phyloP scores from a whole-genome alignment of 2,888 invertebrate species.

The Pyrgus malvae region DNA sequence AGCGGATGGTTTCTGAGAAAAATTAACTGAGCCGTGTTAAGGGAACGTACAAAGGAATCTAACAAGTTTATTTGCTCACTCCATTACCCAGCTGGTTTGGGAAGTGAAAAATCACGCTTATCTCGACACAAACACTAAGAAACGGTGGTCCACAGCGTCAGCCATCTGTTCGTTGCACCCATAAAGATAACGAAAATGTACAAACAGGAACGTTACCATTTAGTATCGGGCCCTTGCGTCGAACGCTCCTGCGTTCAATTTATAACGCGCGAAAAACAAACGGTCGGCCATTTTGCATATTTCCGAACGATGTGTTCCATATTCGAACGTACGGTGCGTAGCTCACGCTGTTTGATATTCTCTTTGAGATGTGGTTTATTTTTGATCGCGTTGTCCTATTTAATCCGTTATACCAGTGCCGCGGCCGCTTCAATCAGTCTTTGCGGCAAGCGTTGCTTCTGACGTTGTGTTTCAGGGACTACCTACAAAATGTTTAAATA shows the following conservation, averaged over 20 bases:
- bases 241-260: slow-evolving; percentile 58
- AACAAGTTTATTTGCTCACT: slow-evolving; percentile 66
- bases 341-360: slow-evolving; percentile 68
- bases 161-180: slow-evolving; percentile 81
- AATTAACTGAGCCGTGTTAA: slow-evolving; percentile 66
- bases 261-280: slow-evolving; percentile 71
- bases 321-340: slow-evolving; percentile 75
- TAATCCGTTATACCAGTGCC: slow-evolving; percentile 74
- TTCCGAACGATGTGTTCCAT: slow-evolving; percentile 77
- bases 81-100: slow-evolving; percentile 73
- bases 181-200: slow-evolving; percentile 77
- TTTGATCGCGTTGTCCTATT: slow-evolving; percentile 80
- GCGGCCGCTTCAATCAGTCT: slow-evolving; percentile 74
- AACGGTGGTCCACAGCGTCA: slow-evolving; percentile 66
- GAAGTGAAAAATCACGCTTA: slow-evolving; percentile 80
- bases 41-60: slow-evolving; percentile 59
- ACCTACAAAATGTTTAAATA: slow-evolving; percentile 51
- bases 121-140: slow-evolving; percentile 66
- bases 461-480: slow-evolving; percentile 63
- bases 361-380: slow-evolving; percentile 79
- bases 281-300: slow-evolving; percentile 73
- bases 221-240: slow-evolving; percentile 62
- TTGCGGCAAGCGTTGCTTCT: slow-evolving; percentile 64
- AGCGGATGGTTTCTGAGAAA: slow-evolving; percentile 52
- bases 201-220: slow-evolving; percentile 71